phyloP scores from a whole-genome alignment of 2,888 invertebrate species.

The Tipula lateralis region DNA sequence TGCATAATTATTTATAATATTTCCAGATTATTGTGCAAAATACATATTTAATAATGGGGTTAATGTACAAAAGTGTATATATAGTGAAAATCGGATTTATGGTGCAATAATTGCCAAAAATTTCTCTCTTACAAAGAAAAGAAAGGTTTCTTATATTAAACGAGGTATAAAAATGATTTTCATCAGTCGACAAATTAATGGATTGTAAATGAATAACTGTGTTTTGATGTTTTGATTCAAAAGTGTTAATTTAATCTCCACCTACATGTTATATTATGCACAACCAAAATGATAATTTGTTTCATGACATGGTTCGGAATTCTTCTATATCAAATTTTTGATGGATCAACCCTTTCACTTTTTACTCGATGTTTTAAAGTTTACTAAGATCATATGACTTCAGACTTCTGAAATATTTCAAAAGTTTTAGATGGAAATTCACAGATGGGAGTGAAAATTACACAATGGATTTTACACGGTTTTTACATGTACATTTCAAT shows the following conservation, averaged over 20 bases:
- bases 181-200: slow-evolving; percentile 1
- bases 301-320: not conserved
- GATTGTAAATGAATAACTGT: not conserved
- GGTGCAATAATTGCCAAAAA: slow-evolving; percentile 5
- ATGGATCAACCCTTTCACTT: too few species aligned
- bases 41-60: not conserved
- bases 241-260: not conserved
- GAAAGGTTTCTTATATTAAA: not conserved
- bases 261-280: not conserved
- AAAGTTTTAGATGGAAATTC: too few species aligned
- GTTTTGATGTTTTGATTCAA: not conserved
- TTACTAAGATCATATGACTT: too few species aligned
- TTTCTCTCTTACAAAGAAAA: not conserved
- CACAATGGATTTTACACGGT: too few species aligned
- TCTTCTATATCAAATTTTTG: too few species aligned
- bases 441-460: too few species aligned
- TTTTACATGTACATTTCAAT: too few species aligned
- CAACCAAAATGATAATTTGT: not conserved
- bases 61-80: not conserved
- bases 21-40: not conserved
- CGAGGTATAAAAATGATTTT: not conserved
- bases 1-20: not conserved
- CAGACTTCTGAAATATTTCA: too few species aligned
- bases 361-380: too few species aligned
- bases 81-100: not conserved